Percentiles rank a stretch among this genome's conserved stretches.
phyloP scores from a whole-genome alignment of 2,797 vertebrate genomes.

The Notoglanidium macrostoma region DNA sequence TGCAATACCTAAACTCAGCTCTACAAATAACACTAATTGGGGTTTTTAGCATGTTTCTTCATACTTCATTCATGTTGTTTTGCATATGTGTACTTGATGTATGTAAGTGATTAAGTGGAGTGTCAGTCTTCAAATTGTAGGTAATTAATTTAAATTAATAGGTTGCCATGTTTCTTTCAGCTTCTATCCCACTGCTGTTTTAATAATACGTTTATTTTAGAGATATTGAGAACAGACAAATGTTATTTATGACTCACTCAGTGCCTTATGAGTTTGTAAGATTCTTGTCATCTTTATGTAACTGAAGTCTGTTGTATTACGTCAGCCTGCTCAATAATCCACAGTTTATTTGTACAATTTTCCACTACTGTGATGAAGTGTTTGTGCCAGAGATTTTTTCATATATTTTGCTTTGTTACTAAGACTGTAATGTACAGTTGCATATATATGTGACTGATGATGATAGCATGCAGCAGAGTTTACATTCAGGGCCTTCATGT shows the following conservation, averaged over 20 bases:
- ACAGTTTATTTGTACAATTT: slow-evolving; percentile 18
- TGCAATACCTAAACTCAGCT: background rate
- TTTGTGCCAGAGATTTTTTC: background rate
- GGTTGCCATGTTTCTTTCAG: background rate
- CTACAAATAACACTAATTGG: background rate
- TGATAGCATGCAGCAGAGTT: slow-evolving; percentile 69
- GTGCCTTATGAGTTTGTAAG: slow-evolving; percentile 36
- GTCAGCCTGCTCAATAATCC: background rate
- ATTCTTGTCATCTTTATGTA: background rate
- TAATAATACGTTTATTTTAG: background rate
- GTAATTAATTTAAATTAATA: background rate
- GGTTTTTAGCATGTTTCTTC: background rate
- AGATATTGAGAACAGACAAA: background rate
- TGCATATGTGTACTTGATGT: background rate
- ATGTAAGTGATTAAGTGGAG: background rate
- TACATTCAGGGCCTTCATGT: slow-evolving; percentile 67
- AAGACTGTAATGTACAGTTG: slow-evolving; percentile 65
- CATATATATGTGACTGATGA: slow-evolving; percentile 41
- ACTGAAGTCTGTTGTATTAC: background rate
- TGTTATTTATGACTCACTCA: background rate
- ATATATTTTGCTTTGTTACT: slow-evolving; percentile 5
- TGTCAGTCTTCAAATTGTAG: background rate
- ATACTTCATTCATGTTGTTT: background rate
- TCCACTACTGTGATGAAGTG: background rate
- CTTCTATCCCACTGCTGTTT: background rate